Conservation (phyloP, 1,140 invertebrate species). For the Drosophila sucinea region DNA sequence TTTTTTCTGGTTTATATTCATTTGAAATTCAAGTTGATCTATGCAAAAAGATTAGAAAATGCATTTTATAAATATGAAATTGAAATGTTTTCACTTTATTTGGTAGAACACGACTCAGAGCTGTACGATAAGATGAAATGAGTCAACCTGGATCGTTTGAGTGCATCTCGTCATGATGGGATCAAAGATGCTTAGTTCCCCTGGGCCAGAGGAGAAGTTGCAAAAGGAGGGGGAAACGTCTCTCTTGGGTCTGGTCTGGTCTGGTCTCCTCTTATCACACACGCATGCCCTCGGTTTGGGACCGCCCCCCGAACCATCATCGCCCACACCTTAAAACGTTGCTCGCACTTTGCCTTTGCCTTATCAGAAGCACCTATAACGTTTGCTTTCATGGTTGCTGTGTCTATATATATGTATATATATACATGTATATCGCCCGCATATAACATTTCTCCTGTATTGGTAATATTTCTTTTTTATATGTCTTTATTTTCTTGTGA, state of each 20-base stretch:
- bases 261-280: constrained; percentile 48
- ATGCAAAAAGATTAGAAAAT: no score
- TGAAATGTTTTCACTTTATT: no score
- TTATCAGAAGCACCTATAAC: constrained; percentile 3
- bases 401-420: not conserved
- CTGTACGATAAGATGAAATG: no score
- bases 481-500: not conserved
- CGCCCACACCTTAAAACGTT: constrained; percentile 6
- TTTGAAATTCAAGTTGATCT: not conserved
- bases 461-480: not conserved
- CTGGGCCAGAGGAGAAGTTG: no score
- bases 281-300: constrained; percentile 58
- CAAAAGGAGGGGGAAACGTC: not conserved
- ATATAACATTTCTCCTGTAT: constrained; percentile 4
- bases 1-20: constrained; percentile 7
- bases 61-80: no score
- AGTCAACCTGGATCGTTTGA: not conserved
- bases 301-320: no score
- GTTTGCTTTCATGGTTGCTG: no score
- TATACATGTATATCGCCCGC: not conserved
- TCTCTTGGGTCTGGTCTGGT: not conserved
- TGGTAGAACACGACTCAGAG: no score
- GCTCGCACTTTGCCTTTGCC: constrained; percentile 14
- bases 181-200: not conserved
- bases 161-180: not conserved